Evolutionary conservation across 1,140 invertebrate genomes (phyloP).

Genomic region (Eriosoma lanigerum): DNA sequence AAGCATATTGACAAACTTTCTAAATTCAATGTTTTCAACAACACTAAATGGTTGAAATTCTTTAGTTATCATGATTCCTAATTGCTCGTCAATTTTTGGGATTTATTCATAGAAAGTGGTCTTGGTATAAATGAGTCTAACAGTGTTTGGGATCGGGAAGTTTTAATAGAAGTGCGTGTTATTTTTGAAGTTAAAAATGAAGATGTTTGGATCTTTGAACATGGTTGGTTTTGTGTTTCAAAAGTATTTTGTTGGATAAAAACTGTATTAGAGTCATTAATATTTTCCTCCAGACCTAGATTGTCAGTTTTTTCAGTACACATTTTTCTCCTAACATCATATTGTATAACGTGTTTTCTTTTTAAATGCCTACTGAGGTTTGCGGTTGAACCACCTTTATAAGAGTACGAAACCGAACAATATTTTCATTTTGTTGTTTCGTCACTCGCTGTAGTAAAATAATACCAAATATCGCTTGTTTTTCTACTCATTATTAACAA

Average conservation of each 20-base stretch:
- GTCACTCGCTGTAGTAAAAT: conserved; percentile 18
- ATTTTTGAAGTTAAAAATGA: background rate
- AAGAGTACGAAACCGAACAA: conserved; percentile 7
- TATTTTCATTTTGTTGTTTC: conserved; percentile 18
- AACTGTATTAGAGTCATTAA: background rate
- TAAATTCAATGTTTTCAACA: no score
- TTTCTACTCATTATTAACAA: conserved; percentile 25
- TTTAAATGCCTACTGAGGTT: conserved; percentile 19
- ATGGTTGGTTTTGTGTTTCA: background rate
- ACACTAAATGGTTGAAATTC: no score
- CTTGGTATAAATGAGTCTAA: background rate
- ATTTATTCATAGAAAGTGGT: conserved; percentile 26
- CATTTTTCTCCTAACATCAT: background rate
- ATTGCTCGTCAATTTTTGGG: no score
- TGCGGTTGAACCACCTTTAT: conserved; percentile 11
- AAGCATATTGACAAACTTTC: no score
- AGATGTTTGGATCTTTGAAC: no score
- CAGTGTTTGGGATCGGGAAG: conserved; percentile 3
- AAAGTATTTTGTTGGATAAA: background rate
- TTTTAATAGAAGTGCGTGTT: background rate
- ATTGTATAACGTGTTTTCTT: conserved; percentile 24
- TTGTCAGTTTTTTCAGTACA: background rate
- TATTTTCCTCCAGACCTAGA: conserved; percentile 1
- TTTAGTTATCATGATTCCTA: no score
- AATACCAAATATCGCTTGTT: conserved; percentile 19